Base-by-base conservation (phyloP, 2,797 vertebrate species). In the Gambusia yucatana region DNA sequence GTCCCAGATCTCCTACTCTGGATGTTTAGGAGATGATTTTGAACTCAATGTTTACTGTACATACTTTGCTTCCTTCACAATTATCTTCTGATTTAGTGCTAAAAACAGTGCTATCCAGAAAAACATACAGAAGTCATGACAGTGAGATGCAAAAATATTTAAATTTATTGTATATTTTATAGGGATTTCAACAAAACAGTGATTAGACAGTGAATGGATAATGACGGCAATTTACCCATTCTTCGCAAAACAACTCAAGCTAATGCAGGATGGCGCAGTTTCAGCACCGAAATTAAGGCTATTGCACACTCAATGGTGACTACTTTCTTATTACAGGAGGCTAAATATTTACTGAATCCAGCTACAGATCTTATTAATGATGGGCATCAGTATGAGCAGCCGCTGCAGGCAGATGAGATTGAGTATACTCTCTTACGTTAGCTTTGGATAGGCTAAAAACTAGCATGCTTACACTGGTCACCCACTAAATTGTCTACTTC, bases 91-190 rank as follows among this genome's bases (percentile, higher is more conserved):
- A 41, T 47, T 76, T 76, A 47, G 59, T 52, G 70, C 30, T 13
- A 0, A 1, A 74, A 52, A 13, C n/a, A 25, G 52, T 30, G 39
- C 43, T 47, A 55, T 1, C 2, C 22, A 67, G 75, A 78, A 0
- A 20, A 59, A 28, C 9, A 71, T 59, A 76, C 25, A 11, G 25
- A 63, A 43, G 57, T 22, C 25, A 47, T 1, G 77, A 57, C 73
- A 61, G 84, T 55, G 75, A 30, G 83, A 81, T 79, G 80, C 43
- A 82, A 73, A 36, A 22, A 41, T 0, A n/a, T 2, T n/a, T 22
- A 25, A 22, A 69, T 16, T 39, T 67, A 8, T 1, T 16, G 9
- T 63, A 11, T 22, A 22, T 39, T 65, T 39, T 65, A 22, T 17
- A 36, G 16, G 16, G 7, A 36, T 36, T 33, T 63, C 30, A 20